phyloP scores from a whole-genome alignment of 2,888 invertebrate species.

The Cetonia aurata region DNA sequence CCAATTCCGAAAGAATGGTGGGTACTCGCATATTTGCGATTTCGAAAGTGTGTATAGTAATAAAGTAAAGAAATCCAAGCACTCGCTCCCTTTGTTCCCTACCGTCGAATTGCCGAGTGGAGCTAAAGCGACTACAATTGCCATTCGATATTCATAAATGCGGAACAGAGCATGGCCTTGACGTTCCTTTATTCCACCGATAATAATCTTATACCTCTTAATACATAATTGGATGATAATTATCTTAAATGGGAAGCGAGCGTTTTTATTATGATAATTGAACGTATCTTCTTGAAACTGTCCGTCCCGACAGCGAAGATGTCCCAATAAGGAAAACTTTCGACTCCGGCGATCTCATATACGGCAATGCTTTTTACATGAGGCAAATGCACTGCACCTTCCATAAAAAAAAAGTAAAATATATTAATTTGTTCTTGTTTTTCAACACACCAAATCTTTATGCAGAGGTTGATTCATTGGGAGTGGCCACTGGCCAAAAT shows the following conservation, averaged over 20 bases:
- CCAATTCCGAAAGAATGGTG: constrained; percentile 12
- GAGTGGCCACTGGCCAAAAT: no score
- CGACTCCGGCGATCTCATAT: constrained; percentile 24
- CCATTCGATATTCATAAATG: constrained; percentile 20
- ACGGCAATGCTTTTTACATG: constrained; percentile 20
- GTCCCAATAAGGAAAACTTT: constrained; percentile 31
- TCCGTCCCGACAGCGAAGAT: constrained; percentile 13
- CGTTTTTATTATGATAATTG: constrained; percentile 36
- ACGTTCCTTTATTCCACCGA: constrained; percentile 1
- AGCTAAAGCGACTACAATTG: constrained; percentile 18
- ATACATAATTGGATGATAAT: constrained; percentile 30
- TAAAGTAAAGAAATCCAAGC: constrained; percentile 17
- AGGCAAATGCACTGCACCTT: background rate
- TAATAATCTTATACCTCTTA: constrained; percentile 29
- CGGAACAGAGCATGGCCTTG: constrained; percentile 13
- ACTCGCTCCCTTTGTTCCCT: background rate
- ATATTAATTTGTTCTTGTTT: background rate
- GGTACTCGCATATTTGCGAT: background rate
- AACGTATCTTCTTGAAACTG: constrained; percentile 14
- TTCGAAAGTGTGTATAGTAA: background rate
- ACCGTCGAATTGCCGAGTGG: constrained; percentile 6
- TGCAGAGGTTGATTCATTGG: no score
- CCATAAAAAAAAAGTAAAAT: constrained; percentile 7
- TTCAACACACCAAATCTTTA: no score
- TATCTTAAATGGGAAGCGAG: constrained; percentile 22